Base-by-base conservation (phyloP, 1,140 invertebrate genomes). In the Hycleus phaleratus region DNA sequence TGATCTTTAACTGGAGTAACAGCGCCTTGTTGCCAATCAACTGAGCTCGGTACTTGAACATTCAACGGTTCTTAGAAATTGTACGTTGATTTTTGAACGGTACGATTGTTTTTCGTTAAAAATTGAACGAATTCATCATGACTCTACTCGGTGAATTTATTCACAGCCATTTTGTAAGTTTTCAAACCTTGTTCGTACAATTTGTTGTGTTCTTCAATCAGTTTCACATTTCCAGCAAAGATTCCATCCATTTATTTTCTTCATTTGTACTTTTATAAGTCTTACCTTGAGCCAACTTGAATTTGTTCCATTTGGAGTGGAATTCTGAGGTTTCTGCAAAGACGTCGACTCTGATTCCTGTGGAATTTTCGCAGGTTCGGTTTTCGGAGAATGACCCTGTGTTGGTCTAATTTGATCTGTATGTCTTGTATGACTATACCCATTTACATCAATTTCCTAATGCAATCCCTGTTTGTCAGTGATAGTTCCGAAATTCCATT, bases 1-100 rank as follows among this genome's bases (percentile, higher is more conserved):
- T 97, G 93, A 78, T 96, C 86, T 75, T 96, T 96, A 25, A 97
- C 81, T 1, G 79, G 79, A n/a, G 93, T 97, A 18, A 97, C 92
- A 61, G 87, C 88, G 38, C 91, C 91, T 59, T 86, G 75, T 64
- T 87, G 81, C 94, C 94, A 97, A 75, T 97, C 93, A 53, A 95
- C 84, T 9, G 73, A 59, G 10, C 77, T 74, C 10, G 91, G 89
- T 42, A 91, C 38, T 46, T 77, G 70, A 38, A 88, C 80, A 75
- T 88, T 80, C 12, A 80, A 3, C 38, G 39, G 4, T 53, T 32
- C 32, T 61, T 63, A 25, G 46, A 66, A 18, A 47, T 32, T 5
- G 46, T 55, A 6, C 55, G 12, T 12, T 12, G 38, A 46, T 49
- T 58, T 6, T 7, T n/a, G 70, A 62, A 53, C 62, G 4, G 77